Percentiles rank a stretch among this genome's conserved stretches.
Evolutionary conservation across 2,113 vertebrate genomes (phyloP).

Genomic region (Oceanodroma tethys): DNA sequence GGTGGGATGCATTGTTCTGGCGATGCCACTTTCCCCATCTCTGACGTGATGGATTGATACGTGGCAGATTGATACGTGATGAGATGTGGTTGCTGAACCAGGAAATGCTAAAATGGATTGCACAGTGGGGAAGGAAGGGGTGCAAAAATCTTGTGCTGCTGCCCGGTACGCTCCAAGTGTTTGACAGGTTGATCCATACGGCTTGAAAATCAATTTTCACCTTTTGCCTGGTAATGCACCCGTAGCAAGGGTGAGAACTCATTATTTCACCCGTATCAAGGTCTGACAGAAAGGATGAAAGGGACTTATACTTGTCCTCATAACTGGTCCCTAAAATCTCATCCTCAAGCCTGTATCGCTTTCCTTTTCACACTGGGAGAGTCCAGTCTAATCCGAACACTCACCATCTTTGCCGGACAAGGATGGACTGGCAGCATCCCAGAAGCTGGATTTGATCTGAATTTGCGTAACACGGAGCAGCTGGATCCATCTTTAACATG

Average conservation of each 20-base stretch:
- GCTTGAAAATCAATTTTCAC: neutral
- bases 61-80: neutral
- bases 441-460: neutral
- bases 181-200: neutral
- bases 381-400: neutral
- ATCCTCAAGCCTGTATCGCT: neutral
- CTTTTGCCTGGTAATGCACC: neutral
- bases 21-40: neutral
- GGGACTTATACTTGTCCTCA: neutral
- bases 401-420: neutral
- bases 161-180: neutral
- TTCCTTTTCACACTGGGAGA: neutral
- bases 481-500: neutral
- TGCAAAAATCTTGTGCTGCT: neutral
- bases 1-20: neutral
- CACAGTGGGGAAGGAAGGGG: neutral
- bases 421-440: neutral
- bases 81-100: neutral
- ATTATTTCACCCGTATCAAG: neutral
- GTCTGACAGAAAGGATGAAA: neutral
- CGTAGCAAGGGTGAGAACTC: neutral
- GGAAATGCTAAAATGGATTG: neutral
- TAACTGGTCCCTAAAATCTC: neutral
- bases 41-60: neutral
- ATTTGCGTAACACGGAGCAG: rapidly evolving